Conservation (phyloP, 2,113 vertebrate genomes). For the Paraplagusia blochii region DNA sequence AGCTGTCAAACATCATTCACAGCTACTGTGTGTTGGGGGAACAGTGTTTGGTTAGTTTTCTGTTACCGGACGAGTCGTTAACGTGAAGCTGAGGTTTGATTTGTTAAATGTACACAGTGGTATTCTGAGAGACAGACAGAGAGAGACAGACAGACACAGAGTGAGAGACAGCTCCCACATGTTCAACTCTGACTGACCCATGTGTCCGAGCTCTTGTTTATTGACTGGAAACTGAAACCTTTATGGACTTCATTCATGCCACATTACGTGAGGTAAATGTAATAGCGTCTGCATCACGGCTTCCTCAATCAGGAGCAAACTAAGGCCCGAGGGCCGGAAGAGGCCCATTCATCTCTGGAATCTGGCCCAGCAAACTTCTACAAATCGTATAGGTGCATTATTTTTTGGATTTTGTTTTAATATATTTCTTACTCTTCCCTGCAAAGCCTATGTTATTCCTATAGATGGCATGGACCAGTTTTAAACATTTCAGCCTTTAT, state of each 20-base stretch:
- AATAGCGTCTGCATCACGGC: constrained; percentile 45
- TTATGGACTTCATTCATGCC: constrained; percentile 72
- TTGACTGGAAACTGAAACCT: constrained; percentile 69
- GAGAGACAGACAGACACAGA: constrained; percentile 18
- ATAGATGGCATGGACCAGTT: no score
- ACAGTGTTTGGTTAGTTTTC: constrained; percentile 52
- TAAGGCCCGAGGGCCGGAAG: no score
- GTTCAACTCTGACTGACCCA: constrained; percentile 69
- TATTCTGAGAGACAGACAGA: constrained; percentile 32
- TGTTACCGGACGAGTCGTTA: constrained; percentile 38
- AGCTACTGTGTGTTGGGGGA: constrained; percentile 42
- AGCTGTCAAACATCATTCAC: constrained; percentile 51
- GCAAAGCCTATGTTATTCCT: no score
- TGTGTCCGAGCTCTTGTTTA: constrained; percentile 62
- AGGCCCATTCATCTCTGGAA: no score
- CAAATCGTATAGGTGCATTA: no score
- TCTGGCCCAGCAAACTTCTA: no score
- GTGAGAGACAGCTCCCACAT: constrained; percentile 54
- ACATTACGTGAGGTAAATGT: constrained; percentile 52
- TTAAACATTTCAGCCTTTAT: no score
- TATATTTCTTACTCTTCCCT: no score
- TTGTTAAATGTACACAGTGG: constrained; percentile 46
- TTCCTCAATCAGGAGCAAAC: constrained; percentile 34
- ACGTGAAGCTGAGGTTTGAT: constrained; percentile 42
- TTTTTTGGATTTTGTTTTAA: no score